Evolutionary conservation across 2,113 vertebrate species (phyloP), one percentile per base, ranked within the genome.

Genomic region (Aplodontia rufa): DNA sequence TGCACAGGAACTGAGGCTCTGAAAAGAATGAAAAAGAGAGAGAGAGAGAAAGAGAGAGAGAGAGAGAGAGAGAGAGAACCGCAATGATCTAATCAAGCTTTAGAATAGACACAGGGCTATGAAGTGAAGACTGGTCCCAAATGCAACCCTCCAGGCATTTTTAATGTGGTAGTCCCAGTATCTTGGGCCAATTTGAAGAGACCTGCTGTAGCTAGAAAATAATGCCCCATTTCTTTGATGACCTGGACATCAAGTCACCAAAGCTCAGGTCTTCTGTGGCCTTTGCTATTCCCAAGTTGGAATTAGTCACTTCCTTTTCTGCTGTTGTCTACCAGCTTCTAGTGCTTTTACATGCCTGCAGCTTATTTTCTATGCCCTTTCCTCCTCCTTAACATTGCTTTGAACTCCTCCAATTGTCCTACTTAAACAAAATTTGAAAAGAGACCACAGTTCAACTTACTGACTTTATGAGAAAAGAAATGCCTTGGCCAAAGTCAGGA

Each of bases 1-100:
- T 92, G 76, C 90, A 85, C 5, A 92, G 85, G n/a, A 87, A 74
- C 58, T 76, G 37, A 81, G 69, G 35, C n/a, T 87, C 71, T 84
- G 24, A 74, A 17, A 96, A 92, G 75, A 79, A n/a, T 79, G 24
- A 49, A 84, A 45, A 74, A 84, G n/a, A n/a, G n/a, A n/a, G n/a
- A n/a, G n/a, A n/a, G n/a, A n/a, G n/a, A n/a, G n/a, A n/a, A n/a
- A n/a, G n/a, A n/a, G n/a, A n/a, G n/a, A n/a, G n/a, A n/a, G n/a
- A n/a, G n/a, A n/a, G n/a, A n/a, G n/a, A n/a, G n/a, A n/a, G n/a
- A n/a, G n/a, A n/a, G n/a, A n/a, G n/a, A 87, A 45, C 11, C 35
- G n/a, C 24, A 91, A 62, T 91, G 80, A 93, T 85, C 0, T 64
- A 78, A 72, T 72, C 40, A 78, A 85, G 22, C 13, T 47, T 94